A percentile compares a stretch with the other conserved stretches of the same genome.
Evolutionary conservation across 2,113 vertebrate species (phyloP).

Genomic region (Pseudopipra pipra): DNA sequence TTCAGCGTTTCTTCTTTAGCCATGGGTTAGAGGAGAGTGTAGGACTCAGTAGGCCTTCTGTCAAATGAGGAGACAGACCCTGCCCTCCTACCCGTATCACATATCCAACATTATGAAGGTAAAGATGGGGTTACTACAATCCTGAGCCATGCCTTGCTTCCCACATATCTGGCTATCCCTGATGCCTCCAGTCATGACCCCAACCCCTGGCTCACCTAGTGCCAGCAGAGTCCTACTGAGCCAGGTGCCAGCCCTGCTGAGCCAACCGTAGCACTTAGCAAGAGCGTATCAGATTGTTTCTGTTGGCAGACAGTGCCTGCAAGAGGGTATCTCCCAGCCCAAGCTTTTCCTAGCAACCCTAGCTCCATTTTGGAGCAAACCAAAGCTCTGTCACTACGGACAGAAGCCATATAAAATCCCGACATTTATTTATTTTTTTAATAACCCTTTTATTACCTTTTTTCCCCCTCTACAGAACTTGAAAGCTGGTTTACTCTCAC

Average conservation of each 20-base stretch:
- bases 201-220: not conserved
- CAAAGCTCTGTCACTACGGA: not conserved
- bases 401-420: not conserved
- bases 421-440: constrained; percentile 70
- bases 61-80: not conserved
- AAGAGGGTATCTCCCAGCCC: not conserved
- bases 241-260: not conserved
- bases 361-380: not conserved
- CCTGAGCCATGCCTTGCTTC: not conserved
- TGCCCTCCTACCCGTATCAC: not conserved
- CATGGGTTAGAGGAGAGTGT: not conserved
- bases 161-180: not conserved
- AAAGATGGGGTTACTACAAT: not conserved
- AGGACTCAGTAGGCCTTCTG: not conserved
- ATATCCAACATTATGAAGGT: not conserved
- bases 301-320: not conserved
- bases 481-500: constrained; percentile 62
- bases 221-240: not conserved
- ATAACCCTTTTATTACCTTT: constrained; percentile 65
- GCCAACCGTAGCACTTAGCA: not conserved
- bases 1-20: not conserved
- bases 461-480: not conserved
- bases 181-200: not conserved
- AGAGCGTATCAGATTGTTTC: not conserved
- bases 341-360: not conserved